Conservation (phyloP, 2,888 invertebrate species). For the Pocota personata region DNA sequence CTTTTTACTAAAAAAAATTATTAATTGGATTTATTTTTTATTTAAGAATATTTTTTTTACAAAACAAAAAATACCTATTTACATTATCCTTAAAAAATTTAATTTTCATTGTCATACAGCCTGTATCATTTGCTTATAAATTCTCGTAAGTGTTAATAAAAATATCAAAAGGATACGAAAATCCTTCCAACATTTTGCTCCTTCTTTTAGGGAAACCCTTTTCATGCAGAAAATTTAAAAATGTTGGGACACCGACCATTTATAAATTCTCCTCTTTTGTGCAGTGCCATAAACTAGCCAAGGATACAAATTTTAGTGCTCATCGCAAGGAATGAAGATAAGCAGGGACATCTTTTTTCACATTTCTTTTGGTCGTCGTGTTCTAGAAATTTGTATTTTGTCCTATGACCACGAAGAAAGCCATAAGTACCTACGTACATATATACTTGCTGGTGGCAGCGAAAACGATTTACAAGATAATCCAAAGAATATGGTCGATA, state of each 20-base stretch:
- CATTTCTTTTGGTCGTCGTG: not conserved
- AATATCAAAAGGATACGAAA: not conserved
- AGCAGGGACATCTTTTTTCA: not conserved
- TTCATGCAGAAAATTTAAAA: conserved; percentile 8
- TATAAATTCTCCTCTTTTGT: not conserved
- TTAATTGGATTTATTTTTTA: not conserved
- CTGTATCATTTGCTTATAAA: not conserved
- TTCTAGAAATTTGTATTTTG: not conserved
- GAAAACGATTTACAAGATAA: conserved; percentile 6
- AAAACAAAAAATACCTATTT: conserved; percentile 7
- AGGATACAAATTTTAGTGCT: conserved; percentile 7
- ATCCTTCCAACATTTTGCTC: not conserved
- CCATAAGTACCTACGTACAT: not conserved
- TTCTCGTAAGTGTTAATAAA: conserved; percentile 4
- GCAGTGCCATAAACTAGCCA: not conserved
- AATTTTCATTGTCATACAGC: conserved; percentile 27
- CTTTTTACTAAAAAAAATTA: not conserved
- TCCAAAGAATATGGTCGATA: not conserved
- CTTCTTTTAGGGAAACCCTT: conserved; percentile 4
- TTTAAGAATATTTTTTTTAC: conserved; percentile 13
- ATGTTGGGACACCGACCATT: not conserved
- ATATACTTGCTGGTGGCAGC: not conserved
- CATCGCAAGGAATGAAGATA: not conserved
- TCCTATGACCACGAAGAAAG: not conserved
- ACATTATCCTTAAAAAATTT: not conserved